phyloP scores from a whole-genome alignment of 2,797 vertebrate genomes.

The Phataginus tetradactyla region DNA sequence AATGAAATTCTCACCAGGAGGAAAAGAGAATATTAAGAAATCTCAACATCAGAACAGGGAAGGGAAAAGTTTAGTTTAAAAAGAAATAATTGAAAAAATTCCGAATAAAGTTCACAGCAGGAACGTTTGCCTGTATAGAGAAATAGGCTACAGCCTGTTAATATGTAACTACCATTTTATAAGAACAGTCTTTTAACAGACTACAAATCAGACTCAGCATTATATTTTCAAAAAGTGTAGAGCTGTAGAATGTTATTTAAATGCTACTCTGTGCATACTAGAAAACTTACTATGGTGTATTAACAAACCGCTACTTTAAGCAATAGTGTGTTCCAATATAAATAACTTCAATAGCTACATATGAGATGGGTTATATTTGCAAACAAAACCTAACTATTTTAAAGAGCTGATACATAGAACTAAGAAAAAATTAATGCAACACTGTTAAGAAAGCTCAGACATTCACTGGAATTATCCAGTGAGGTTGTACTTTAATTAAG shows the following conservation, averaged over 20 bases:
- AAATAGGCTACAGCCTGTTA: constrained; percentile 81
- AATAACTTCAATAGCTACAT: constrained; percentile 60
- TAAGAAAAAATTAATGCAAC: constrained; percentile 68
- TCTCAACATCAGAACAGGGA: constrained; percentile 33
- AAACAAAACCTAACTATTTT: constrained; percentile 67
- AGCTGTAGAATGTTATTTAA: constrained; percentile 60
- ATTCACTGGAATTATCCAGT: constrained; percentile 67
- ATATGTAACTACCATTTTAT: constrained; percentile 81
- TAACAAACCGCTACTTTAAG: constrained; percentile 56
- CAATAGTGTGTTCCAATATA: constrained; percentile 73
- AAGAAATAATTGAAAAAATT: constrained; percentile 74
- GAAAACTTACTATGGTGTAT: constrained; percentile 48
- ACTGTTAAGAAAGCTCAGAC: constrained; percentile 45
- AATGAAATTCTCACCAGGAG: constrained; percentile 60
- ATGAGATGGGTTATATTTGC: constrained; percentile 56
- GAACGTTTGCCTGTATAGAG: constrained; percentile 55
- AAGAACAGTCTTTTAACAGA: constrained; percentile 73
- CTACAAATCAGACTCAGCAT: constrained; percentile 54
- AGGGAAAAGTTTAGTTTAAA: constrained; percentile 76
- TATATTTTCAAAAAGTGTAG: constrained; percentile 64
- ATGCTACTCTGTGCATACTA: neutral
- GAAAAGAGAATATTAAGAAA: constrained; percentile 29
- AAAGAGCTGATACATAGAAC: constrained; percentile 55
- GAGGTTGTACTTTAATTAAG: constrained; percentile 52
- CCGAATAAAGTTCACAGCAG: constrained; percentile 78